Conservation (phyloP, 2,113 vertebrate species). For the Rissa tridactyla region DNA sequence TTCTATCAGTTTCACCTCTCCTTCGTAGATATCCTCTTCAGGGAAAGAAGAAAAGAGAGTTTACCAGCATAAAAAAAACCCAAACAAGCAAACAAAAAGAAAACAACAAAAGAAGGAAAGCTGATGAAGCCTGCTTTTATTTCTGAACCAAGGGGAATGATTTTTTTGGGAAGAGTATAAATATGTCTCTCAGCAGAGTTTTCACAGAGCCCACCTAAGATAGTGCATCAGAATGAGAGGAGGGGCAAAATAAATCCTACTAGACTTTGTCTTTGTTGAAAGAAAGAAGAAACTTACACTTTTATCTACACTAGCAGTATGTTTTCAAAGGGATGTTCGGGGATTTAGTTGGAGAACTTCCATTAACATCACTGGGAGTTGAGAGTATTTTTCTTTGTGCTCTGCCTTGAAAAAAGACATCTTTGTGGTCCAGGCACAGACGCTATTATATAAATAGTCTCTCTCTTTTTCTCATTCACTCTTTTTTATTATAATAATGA, state of each 20-base stretch:
- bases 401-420: background rate
- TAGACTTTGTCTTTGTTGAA: background rate
- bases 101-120: background rate
- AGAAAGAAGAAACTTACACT: background rate
- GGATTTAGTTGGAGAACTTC: slow-evolving; percentile 9
- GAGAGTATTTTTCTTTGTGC: background rate
- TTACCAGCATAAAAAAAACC: background rate
- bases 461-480: background rate
- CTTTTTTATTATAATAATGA: background rate
- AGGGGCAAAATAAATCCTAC: background rate
- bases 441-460: background rate
- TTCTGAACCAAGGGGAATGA: background rate
- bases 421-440: background rate
- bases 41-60: background rate
- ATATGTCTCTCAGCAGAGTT: background rate
- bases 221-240: background rate
- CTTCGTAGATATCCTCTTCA: background rate
- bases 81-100: background rate
- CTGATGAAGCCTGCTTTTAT: background rate
- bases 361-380: background rate
- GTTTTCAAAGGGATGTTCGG: background rate
- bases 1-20: background rate
- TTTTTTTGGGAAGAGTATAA: background rate
- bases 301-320: background rate
- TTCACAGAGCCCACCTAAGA: background rate